These are phyloP conservation scores for Hemaris fuciformis DNA, from an alignment of 2,888 invertebrate species.

Conservation along the genomic window DNA sequence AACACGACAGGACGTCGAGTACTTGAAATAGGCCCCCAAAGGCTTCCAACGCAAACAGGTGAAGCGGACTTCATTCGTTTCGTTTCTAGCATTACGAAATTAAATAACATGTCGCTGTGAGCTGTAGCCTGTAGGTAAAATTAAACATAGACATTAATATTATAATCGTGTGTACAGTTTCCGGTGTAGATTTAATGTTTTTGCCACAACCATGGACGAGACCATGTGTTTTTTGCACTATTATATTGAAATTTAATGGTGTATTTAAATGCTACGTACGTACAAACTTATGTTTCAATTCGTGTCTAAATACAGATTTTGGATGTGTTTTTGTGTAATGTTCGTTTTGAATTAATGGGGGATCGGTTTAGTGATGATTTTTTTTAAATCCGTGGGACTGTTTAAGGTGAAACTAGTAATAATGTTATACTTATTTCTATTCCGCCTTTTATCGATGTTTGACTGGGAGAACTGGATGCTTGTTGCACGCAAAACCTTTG, in stretches of 20 bases:
- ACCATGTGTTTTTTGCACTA: constrained; percentile 6
- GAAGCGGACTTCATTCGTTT: no score
- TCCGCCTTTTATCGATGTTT: not conserved
- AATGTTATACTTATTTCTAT: not conserved
- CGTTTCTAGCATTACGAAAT: not conserved
- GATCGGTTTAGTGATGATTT: not conserved
- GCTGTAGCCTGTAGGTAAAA: not conserved
- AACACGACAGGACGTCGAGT: no score
- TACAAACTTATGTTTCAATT: not conserved
- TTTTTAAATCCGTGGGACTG: not conserved
- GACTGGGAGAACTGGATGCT: no score
- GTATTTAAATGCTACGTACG: constrained; percentile 1
- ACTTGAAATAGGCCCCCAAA: no score
- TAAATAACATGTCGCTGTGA: not conserved
- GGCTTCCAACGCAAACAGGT: no score
- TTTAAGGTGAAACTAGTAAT: not conserved
- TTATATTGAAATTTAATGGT: constrained; percentile 5
- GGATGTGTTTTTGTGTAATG: not conserved
- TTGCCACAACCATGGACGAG: not conserved
- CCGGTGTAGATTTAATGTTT: constrained; percentile 8
- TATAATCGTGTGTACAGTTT: constrained; percentile 5
- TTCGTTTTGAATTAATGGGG: not conserved
- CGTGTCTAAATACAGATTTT: not conserved
- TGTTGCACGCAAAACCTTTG: no score
- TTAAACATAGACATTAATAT: constrained; percentile 2